Conservation (phyloP, 2,888 invertebrate genomes). For the Lasioglossum leucozonium region DNA sequence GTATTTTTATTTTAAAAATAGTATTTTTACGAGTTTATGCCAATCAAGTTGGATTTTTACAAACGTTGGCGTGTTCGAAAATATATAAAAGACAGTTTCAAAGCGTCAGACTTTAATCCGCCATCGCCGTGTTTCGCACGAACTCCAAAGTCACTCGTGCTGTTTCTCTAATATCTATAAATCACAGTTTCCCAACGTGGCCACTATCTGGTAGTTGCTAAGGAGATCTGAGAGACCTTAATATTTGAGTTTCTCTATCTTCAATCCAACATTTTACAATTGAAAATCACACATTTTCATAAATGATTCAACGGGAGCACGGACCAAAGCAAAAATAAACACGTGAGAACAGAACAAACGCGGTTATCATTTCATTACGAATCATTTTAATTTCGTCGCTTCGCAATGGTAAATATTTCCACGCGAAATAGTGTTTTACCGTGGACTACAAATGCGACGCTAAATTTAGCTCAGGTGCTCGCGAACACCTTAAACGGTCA, state of each 20-base stretch:
- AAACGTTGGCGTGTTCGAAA: no score
- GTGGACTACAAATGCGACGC: neutral
- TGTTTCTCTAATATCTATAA: constrained; percentile 7
- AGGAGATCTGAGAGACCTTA: neutral
- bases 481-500: constrained; percentile 51
- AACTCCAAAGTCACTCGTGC: constrained; percentile 1
- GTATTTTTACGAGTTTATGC: neutral
- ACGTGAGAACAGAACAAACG: no score
- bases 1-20: neutral
- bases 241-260: neutral
- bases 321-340: no score
- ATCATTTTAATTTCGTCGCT: neutral
- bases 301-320: neutral
- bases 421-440: neutral
- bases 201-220: neutral
- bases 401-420: neutral
- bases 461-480: constrained; percentile 39
- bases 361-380: neutral
- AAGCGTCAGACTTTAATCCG: neutral
- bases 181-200: constrained; percentile 1
- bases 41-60: neutral
- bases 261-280: neutral
- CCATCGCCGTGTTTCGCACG: neutral
- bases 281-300: neutral
- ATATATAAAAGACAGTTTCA: neutral